These are phyloP conservation scores for Drosophila trapezifrons DNA, from an alignment of 1,140 invertebrate species.

Conservation along the genomic window DNA sequence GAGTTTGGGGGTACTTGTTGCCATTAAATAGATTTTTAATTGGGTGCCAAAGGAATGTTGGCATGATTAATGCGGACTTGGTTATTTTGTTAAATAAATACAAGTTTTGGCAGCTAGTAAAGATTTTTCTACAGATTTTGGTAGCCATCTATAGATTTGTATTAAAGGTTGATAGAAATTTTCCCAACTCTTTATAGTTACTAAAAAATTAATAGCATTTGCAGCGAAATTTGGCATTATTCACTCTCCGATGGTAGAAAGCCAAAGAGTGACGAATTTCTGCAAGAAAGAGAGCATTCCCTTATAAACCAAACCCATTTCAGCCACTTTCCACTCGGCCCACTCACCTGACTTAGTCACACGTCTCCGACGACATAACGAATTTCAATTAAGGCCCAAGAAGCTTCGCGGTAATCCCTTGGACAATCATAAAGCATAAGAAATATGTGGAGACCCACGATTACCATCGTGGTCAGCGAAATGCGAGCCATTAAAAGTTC, in stretches of 20 bases:
- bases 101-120: neutral
- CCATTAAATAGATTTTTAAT: constrained; percentile 76
- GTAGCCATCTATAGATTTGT: too few species aligned
- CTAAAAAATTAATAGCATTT: neutral
- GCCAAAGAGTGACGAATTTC: neutral
- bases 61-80: constrained; percentile 4
- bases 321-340: constrained; percentile 49
- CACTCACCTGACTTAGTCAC: constrained; percentile 38
- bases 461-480: constrained; percentile 61
- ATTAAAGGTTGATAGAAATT: too few species aligned
- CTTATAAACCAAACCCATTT: constrained; percentile 28
- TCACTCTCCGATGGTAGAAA: constrained; percentile 15
- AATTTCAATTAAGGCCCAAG: constrained; percentile 71
- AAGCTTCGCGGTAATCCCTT: constrained; percentile 44
- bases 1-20: constrained; percentile 19
- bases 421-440: constrained; percentile 72
- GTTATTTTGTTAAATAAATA: neutral
- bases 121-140: neutral
- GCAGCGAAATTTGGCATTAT: neutral
- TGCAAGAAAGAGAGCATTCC: constrained; percentile 3
- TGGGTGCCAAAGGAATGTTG: constrained; percentile 63
- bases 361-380: constrained; percentile 28
- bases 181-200: neutral
- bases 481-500: constrained; percentile 77
- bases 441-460: constrained; percentile 52